These are phyloP conservation scores for Mesaphorura yosii DNA, from an alignment of 1,140 invertebrate species.

Conservation along the genomic window DNA sequence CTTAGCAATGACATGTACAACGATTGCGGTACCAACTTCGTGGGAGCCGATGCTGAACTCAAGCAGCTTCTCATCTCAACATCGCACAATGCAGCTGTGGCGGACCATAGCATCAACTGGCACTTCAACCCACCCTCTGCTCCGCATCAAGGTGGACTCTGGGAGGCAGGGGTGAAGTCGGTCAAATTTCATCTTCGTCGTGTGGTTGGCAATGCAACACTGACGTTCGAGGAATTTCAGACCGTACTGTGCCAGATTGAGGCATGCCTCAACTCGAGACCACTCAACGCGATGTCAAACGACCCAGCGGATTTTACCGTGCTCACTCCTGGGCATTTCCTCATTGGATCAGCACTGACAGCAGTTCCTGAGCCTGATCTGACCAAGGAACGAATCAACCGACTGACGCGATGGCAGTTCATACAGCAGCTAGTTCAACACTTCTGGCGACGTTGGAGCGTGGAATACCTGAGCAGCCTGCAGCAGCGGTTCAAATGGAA, in stretches of 20 bases:
- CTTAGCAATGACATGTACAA: constrained; percentile 29
- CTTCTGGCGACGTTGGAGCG: constrained; percentile 24
- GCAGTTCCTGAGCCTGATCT: neutral
- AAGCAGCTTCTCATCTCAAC: neutral
- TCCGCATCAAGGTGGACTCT: constrained; percentile 33
- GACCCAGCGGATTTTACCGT: constrained; percentile 32
- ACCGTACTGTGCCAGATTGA: constrained; percentile 32
- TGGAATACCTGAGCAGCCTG: constrained; percentile 33
- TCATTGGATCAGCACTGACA: constrained; percentile 11
- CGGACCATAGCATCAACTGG: constrained; percentile 25
- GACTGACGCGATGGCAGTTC: constrained; percentile 2
- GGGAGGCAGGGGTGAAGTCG: constrained; percentile 34
- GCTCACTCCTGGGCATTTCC: constrained; percentile 28
- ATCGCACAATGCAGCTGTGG: neutral
- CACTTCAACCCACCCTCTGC: constrained; percentile 33
- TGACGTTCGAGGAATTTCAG: constrained; percentile 31
- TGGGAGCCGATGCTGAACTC: constrained; percentile 29
- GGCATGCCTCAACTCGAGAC: constrained; percentile 32
- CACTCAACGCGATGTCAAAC: constrained; percentile 23
- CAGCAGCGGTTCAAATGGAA: constrained; percentile 25
- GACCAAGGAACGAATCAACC: neutral
- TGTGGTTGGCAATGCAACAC: constrained; percentile 13
- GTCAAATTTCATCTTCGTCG: constrained; percentile 31
- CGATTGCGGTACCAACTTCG: constrained; percentile 35
- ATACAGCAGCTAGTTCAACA: neutral